A percentile compares a stretch with the other conserved stretches of the same genome.
These are phyloP conservation scores for Patella caerulea DNA, from an alignment of 2,888 invertebrate species.

Conservation along the genomic window DNA sequence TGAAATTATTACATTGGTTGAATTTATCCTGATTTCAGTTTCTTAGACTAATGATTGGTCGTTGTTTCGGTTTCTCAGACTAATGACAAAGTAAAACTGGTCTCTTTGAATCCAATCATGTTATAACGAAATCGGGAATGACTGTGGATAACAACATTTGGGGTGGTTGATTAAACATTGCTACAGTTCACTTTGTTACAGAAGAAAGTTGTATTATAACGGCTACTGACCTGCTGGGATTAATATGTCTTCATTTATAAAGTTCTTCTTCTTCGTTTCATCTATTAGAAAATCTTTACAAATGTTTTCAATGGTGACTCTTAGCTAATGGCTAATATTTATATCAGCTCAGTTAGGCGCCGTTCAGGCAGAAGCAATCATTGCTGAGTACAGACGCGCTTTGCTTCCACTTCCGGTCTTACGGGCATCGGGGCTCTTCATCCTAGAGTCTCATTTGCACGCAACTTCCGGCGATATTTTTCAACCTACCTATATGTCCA, in stretches of 20 bases:
- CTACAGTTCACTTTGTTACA: not conserved
- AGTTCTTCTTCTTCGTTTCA: conserved; percentile 5
- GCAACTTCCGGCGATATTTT: conserved; percentile 41
- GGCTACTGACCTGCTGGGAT: not conserved
- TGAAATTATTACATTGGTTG: too few species aligned
- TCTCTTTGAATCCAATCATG: too few species aligned
- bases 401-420: conserved; percentile 27
- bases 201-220: not conserved
- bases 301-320: conserved; percentile 9
- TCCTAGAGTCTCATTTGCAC: conserved; percentile 40
- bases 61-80: too few species aligned
- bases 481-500: conserved; percentile 33
- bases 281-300: conserved; percentile 10
- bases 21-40: too few species aligned
- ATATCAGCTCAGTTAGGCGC: conserved; percentile 6
- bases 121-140: too few species aligned
- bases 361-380: conserved; percentile 25
- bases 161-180: conserved; percentile 7
- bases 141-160: not conserved
- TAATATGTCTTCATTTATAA: conserved; percentile 8
- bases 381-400: conserved; percentile 18
- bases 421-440: conserved; percentile 30
- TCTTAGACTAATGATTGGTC: too few species aligned
- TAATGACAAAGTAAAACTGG: too few species aligned
- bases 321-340: conserved; percentile 27